phyloP scores from a whole-genome alignment of 2,113 vertebrate genomes.

The Chamaea fasciata region DNA sequence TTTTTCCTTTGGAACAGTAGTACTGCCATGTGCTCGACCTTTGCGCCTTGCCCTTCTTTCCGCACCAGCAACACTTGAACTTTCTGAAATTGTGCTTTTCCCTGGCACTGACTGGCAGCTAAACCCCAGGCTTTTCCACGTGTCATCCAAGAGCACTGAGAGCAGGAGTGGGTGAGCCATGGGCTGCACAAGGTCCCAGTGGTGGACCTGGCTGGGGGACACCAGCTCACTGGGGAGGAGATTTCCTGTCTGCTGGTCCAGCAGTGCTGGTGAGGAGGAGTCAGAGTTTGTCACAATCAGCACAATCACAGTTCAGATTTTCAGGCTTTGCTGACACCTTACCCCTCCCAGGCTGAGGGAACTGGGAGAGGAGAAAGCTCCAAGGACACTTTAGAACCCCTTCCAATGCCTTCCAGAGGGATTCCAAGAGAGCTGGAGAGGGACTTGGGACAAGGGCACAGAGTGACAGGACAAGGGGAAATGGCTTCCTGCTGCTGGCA shows the following conservation, averaged over 20 bases:
- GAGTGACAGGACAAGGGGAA: not conserved
- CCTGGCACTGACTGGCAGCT: not conserved
- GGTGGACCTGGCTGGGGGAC: not conserved
- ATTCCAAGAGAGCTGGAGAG: not conserved
- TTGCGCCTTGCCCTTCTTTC: not conserved
- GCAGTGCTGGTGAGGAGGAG: not conserved
- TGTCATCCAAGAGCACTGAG: fast-evolving
- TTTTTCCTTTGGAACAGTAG: not conserved
- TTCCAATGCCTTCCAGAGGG: not conserved
- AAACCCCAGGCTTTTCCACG: fast-evolving
- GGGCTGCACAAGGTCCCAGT: not conserved
- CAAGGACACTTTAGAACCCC: not conserved
- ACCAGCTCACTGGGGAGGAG: not conserved
- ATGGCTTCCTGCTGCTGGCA: not conserved
- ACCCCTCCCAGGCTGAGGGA: not conserved
- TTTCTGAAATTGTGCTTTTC: not conserved
- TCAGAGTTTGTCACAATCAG: fast-evolving
- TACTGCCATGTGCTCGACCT: not conserved
- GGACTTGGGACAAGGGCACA: not conserved
- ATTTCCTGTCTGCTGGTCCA: not conserved
- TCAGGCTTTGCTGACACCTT: not conserved
- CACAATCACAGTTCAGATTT: not conserved
- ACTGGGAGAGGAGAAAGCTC: not conserved
- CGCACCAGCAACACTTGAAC: not conserved
- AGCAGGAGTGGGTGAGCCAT: not conserved